These are phyloP conservation scores for Aptenodytes forsteri DNA, from an alignment of 2,113 vertebrate species.

Conservation along the genomic window DNA sequence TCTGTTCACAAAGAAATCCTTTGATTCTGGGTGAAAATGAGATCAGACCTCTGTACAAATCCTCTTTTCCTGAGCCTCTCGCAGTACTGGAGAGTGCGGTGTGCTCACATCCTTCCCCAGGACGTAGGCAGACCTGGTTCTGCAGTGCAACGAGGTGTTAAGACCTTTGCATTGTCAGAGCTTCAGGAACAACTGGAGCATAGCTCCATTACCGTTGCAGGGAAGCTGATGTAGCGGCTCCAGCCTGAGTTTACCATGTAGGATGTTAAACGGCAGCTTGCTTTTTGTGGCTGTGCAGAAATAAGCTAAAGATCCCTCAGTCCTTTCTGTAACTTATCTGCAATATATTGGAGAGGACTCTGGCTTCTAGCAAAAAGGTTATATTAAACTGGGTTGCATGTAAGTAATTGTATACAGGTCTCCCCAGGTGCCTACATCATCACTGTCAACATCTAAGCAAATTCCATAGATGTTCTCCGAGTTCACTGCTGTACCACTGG, in stretches of 20 bases:
- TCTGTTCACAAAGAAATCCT: background rate
- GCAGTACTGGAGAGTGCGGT: background rate
- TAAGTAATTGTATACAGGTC: background rate
- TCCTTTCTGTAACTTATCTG: background rate
- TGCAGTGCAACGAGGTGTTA: background rate
- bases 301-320: background rate
- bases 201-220: background rate
- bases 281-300: background rate
- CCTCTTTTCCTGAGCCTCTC: background rate
- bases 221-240: background rate
- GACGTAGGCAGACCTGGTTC: background rate
- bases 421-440: background rate
- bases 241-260: background rate
- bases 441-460: background rate
- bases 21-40: background rate
- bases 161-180: background rate
- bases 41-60: background rate
- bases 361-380: background rate
- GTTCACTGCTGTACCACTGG: background rate
- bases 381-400: background rate
- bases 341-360: background rate
- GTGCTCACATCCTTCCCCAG: background rate
- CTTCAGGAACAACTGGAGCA: background rate
- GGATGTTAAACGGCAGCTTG: background rate
- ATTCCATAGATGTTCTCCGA: background rate